Evolutionary conservation across 2,797 vertebrate genomes (phyloP), one percentile per base, ranked within the genome.

Genomic region (Manis pentadactyla): DNA sequence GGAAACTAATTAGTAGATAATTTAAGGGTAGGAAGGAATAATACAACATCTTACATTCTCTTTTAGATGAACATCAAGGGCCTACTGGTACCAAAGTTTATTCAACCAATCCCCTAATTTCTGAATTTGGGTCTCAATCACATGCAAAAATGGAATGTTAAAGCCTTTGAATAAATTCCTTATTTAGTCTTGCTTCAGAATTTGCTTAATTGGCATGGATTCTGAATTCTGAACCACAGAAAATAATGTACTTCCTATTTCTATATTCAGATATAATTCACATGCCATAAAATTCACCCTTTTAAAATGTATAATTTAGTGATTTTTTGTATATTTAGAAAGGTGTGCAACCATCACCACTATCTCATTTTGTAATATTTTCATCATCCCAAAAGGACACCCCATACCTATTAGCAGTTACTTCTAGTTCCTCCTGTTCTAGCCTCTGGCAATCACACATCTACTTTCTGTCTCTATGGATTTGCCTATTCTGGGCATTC

Each of bases 151-250:
- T 74, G 37, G 37, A 83, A 29, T 68, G 74, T 53, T 63, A 74
- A 19, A 75, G 27, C 18, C 14, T 57, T 87, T 91, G 29, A 51
- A 87, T 59, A 17, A 77, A 83, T 83, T 71, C 2, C 31, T 71
- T 42, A 74, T 37, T 88, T 95, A 87, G 71, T 78, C 55, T 90
- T 55, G 69, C 19, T 39, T 91, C 59, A 73, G 63, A 95, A 79
- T 17, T 90, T 85, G 27, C 66, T 89, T 77, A 74, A 84, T 49
- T 81, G 69, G 21, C n/a, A 51, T 34, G n/a, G 34, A 51, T 90
- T 89, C n/a, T 89, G 59, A 83, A 77, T 90, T 92, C 29, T 39
- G 19, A 85, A 10, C 15, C 34, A 68, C 31, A 85, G 73, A 53
- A 90, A 87, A 66, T 53, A 79, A 87, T 15, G 21, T 29, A 23